Conservation (phyloP, 2,797 vertebrate genomes). For the Mormyrus proboscirostris region DNA sequence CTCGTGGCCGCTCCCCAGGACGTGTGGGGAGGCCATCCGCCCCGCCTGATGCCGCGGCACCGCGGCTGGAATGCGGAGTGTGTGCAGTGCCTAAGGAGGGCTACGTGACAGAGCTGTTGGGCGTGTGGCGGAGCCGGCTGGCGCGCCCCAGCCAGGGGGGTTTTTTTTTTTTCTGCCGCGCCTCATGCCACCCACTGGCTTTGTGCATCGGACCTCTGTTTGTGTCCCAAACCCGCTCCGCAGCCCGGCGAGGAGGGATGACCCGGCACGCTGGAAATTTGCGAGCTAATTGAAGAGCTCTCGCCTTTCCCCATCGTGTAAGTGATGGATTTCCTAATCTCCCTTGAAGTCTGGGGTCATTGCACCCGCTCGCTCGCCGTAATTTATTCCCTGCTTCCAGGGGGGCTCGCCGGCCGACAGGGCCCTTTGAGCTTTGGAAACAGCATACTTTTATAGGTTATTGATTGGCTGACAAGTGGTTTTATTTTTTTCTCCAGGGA, state of each 20-base stretch:
- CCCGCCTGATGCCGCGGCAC: not conserved
- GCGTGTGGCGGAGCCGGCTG: not conserved
- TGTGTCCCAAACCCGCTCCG: not conserved
- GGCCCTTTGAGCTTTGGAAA: slow-evolving; percentile 8
- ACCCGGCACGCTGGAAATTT: not conserved
- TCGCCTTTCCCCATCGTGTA: not conserved
- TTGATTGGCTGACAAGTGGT: not conserved
- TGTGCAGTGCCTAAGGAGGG: not conserved
- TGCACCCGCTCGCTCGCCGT: slow-evolving; percentile 40
- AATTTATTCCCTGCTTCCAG: slow-evolving; percentile 30
- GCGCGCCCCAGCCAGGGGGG: not conserved
- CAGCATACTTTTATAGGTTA: slow-evolving; percentile 8
- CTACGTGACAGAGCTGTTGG: not conserved
- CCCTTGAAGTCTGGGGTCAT: slow-evolving; percentile 22
- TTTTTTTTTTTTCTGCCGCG: not conserved
- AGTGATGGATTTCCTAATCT: slow-evolving; percentile 22
- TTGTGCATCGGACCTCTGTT: not conserved
- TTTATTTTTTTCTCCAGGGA: slow-evolving; percentile 9
- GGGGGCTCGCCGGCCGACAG: not conserved
- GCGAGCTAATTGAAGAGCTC: not conserved
- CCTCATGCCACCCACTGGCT: not conserved
- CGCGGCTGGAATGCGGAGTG: not conserved
- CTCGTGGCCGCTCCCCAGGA: not conserved
- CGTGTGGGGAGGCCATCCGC: not conserved
- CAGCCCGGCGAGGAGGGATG: not conserved